Conservation (phyloP, 2,113 vertebrate species). For the Todiramphus saurophagus region DNA sequence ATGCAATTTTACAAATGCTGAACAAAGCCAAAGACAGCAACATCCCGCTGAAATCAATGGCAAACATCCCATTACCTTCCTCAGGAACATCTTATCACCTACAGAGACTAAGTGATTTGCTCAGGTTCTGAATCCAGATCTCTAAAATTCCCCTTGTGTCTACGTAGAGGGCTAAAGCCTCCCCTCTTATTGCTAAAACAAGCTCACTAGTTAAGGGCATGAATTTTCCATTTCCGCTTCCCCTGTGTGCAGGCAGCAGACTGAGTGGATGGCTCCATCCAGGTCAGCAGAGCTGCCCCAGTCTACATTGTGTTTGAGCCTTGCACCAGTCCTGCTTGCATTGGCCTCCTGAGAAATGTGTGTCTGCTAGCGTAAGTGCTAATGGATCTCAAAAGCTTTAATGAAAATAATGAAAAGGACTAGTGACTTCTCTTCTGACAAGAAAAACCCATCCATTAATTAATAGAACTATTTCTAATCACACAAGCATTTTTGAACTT, state of each 20-base stretch:
- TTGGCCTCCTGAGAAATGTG: background rate
- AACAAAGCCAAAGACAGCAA: background rate
- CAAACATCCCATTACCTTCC: background rate
- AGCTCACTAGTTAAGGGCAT: background rate
- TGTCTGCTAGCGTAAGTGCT: background rate
- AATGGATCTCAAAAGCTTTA: background rate
- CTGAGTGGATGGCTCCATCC: background rate
- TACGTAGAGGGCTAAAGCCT: background rate
- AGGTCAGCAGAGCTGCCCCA: background rate
- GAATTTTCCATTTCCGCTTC: background rate
- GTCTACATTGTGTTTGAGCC: accelerated
- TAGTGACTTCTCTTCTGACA: background rate
- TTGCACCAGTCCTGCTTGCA: accelerated
- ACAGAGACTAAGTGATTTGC: background rate
- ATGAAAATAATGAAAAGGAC: background rate
- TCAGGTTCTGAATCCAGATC: background rate
- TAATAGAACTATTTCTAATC: background rate
- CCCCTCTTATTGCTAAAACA: background rate
- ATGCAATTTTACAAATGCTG: background rate
- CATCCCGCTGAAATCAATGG: background rate
- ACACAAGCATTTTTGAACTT: background rate
- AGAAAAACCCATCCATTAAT: background rate
- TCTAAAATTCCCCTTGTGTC: background rate
- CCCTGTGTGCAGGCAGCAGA: accelerated
- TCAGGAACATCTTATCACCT: background rate